Evolutionary conservation across 1,140 invertebrate species (phyloP).

Genomic region (Tetramorium simillimum): DNA sequence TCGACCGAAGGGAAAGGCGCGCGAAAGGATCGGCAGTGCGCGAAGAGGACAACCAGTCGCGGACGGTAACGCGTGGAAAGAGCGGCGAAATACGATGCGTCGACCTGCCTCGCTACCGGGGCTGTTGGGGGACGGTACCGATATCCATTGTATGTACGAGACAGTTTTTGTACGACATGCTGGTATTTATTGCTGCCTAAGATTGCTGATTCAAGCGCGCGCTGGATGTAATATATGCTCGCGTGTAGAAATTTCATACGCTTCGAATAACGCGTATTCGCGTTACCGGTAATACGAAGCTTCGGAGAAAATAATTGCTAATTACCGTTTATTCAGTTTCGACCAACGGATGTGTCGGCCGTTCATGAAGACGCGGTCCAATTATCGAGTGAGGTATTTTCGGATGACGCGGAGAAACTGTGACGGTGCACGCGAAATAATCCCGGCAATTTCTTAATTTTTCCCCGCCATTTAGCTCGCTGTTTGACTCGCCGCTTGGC

Average conservation of each 20-base stretch:
- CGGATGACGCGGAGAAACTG: background rate
- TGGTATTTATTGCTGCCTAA: slow-evolving; percentile 22
- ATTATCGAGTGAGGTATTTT: background rate
- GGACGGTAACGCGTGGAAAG: slow-evolving; percentile 44
- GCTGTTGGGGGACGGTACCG: slow-evolving; percentile 18
- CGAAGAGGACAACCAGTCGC: slow-evolving; percentile 43
- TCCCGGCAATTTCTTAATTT: slow-evolving; percentile 53
- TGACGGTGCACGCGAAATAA: background rate
- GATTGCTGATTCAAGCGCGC: slow-evolving; percentile 16
- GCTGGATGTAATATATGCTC: background rate
- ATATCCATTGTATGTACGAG: slow-evolving; percentile 43
- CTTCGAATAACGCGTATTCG: background rate
- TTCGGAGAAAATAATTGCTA: background rate
- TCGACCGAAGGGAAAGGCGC: slow-evolving; percentile 54
- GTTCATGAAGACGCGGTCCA: background rate
- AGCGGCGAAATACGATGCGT: slow-evolving; percentile 23
- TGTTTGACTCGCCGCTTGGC: slow-evolving; percentile 45
- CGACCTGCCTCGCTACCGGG: slow-evolving; percentile 51
- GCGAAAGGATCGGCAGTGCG: slow-evolving; percentile 42
- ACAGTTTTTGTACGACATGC: slow-evolving; percentile 34
- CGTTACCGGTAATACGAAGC: background rate
- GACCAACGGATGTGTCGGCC: background rate
- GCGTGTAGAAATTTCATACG: background rate
- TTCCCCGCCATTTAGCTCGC: background rate
- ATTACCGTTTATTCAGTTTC: background rate